phyloP scores from a whole-genome alignment of 2,797 vertebrate species.

The Pseudochirops cupreus region DNA sequence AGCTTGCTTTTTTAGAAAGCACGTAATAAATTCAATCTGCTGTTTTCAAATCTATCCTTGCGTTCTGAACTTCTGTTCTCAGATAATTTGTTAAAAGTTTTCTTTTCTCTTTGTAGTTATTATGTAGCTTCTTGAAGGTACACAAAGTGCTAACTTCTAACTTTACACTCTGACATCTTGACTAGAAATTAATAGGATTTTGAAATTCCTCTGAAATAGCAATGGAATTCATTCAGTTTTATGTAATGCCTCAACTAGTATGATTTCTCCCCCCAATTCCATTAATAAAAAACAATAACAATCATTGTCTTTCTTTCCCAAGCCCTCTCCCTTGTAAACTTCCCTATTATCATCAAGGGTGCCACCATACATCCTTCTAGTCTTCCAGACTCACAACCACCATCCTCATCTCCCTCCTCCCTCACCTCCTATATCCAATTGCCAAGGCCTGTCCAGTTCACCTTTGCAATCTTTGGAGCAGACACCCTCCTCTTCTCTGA shows the following conservation, averaged over 20 bases:
- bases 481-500: background rate
- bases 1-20: background rate
- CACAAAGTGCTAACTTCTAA: background rate
- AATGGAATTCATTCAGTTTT: constrained; percentile 22
- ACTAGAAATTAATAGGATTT: background rate
- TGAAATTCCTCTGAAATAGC: constrained; percentile 26
- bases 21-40: background rate
- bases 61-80: background rate
- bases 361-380: background rate
- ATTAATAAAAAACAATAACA: background rate
- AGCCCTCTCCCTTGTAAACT: background rate
- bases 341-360: background rate
- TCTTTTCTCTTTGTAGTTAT: background rate
- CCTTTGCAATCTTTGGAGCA: background rate
- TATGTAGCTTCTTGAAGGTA: background rate
- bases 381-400: background rate
- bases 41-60: background rate
- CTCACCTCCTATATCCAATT: background rate
- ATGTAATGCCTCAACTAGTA: background rate
- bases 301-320: background rate
- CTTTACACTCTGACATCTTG: background rate
- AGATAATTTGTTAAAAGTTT: background rate
- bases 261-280: background rate
- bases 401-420: background rate
- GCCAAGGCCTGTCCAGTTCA: background rate